Evolutionary conservation across 2,797 vertebrate genomes (phyloP), one percentile per base, ranked within the genome.

Genomic region (Xerus rutilus): DNA sequence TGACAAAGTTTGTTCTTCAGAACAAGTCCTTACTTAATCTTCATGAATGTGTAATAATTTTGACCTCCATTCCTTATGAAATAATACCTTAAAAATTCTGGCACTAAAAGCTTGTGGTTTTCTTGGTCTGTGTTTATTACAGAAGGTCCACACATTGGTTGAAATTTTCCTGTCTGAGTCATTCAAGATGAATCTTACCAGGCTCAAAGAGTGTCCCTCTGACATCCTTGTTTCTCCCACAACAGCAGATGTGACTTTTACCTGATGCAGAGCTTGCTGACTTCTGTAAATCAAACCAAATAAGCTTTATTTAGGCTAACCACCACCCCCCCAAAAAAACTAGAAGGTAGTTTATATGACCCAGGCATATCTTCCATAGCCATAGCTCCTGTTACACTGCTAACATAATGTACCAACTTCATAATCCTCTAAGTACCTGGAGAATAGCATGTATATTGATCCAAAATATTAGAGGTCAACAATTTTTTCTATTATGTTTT

Each of bases 211-310:
- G 5, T 54, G 28, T 82, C 69, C 28, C 4, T 82, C 30, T 82
- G 52, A 86, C 35, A 82, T 18, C 13, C 69, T 69, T 25, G 17
- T 77, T 82, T 86, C 59, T 90, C 52, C 59, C n/a, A 39, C 39
- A 21, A 70, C 45, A 96, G 32, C 35, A 81, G 35, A 73, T 74
- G 47, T 67, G 39, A 79, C 11, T 62, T 89, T 89, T 82, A 90
- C 43, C 67, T 52, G 62, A 74, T 73, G 32, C n/a, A 73, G 47
- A 73, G 86, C 59, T 35, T 91, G 54, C 11, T 88, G 77, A 77
- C 35, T 65, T 92, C 45, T 67, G 17, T 32, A 87, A 92, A 94
- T 74, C 67, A 89, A 92, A 21, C 52, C 12, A 35, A 92, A 43
- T 85, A 89, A 74, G 21, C 62, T 67, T 47, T 59, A 43, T 39